Conservation (phyloP, 1,140 invertebrate species). For the Ericerus pela region DNA sequence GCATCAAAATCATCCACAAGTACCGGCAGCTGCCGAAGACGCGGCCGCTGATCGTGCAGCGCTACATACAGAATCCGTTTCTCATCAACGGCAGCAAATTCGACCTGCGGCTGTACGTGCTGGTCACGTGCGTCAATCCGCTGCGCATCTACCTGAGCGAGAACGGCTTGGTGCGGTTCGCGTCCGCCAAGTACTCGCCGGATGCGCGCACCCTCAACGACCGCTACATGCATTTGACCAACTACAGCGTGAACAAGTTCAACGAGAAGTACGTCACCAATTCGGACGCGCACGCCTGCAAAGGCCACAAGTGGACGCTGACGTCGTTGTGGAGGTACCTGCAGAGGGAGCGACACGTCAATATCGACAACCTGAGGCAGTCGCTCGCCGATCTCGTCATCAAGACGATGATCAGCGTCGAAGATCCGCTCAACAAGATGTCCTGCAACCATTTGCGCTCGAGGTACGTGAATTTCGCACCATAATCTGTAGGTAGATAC, state of each 20-base stretch:
- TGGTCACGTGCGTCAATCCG: slow-evolving; percentile 89
- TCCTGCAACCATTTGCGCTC: slow-evolving; percentile 46
- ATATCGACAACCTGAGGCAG: slow-evolving; percentile 63
- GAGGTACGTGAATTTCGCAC: slow-evolving; percentile 7
- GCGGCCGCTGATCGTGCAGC: slow-evolving; percentile 75
- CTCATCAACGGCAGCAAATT: slow-evolving; percentile 91
- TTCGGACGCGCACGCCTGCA: slow-evolving; percentile 64
- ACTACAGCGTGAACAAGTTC: slow-evolving; percentile 93
- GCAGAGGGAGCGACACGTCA: slow-evolving; percentile 43
- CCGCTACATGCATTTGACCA: slow-evolving; percentile 94
- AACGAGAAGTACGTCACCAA: slow-evolving; percentile 72
- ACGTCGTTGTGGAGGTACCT: slow-evolving; percentile 59
- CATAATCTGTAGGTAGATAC: no score
- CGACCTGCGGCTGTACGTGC: slow-evolving; percentile 78
- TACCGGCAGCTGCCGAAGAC: slow-evolving; percentile 87
- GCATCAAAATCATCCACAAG: slow-evolving; percentile 82
- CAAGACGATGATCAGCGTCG: slow-evolving; percentile 67
- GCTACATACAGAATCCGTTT: slow-evolving; percentile 70
- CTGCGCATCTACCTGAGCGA: slow-evolving; percentile 84
- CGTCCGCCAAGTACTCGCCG: slow-evolving; percentile 77
- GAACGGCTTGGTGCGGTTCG: slow-evolving; percentile 85
- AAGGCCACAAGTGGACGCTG: slow-evolving; percentile 83
- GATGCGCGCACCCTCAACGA: slow-evolving; percentile 64
- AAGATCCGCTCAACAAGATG: slow-evolving; percentile 53
- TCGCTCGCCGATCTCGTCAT: slow-evolving; percentile 62